A percentile compares a stretch with the other conserved stretches of the same genome.
Evolutionary conservation across 2,888 invertebrate genomes (phyloP).

Genomic region (Acronicta leporina): DNA sequence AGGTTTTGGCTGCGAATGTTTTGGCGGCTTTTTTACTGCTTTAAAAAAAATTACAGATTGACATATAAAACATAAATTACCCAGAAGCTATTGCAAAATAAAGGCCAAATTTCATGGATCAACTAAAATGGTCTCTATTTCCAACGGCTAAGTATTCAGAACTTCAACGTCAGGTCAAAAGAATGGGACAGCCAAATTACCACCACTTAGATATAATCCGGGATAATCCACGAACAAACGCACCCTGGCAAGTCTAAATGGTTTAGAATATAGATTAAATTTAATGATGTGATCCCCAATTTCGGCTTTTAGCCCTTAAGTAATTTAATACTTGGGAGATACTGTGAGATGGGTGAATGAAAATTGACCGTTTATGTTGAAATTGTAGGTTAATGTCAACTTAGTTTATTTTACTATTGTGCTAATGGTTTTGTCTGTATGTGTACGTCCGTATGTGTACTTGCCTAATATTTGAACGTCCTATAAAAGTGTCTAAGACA

Average conservation of each 20-base stretch:
- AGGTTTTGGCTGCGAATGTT: no score
- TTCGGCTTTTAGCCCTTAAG: conserved; percentile 70
- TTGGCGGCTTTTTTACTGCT: no score
- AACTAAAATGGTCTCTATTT: background rate
- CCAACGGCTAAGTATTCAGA: conserved; percentile 5
- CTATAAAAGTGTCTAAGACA: background rate
- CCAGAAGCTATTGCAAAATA: background rate
- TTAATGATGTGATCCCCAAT: conserved; percentile 80
- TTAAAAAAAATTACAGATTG: no score
- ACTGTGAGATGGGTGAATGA: conserved; percentile 48
- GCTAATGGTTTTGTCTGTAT: conserved; percentile 10
- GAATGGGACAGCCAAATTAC: conserved; percentile 70
- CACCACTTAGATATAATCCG: conserved; percentile 77
- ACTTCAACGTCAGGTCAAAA: conserved; percentile 50
- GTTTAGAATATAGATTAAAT: conserved; percentile 83
- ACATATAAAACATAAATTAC: background rate
- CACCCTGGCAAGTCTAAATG: conserved; percentile 70
- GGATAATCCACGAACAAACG: conserved; percentile 76
- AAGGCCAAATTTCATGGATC: background rate
- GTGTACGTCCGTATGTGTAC: conserved; percentile 1
- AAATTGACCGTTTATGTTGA: conserved; percentile 35
- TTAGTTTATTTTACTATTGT: conserved; percentile 26
- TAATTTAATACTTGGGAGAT: conserved; percentile 64
- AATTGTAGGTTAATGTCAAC: conserved; percentile 20
- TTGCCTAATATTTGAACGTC: background rate